Evolutionary conservation across 2,888 invertebrate species (phyloP).

Genomic region (Ptilodon capucinus): DNA sequence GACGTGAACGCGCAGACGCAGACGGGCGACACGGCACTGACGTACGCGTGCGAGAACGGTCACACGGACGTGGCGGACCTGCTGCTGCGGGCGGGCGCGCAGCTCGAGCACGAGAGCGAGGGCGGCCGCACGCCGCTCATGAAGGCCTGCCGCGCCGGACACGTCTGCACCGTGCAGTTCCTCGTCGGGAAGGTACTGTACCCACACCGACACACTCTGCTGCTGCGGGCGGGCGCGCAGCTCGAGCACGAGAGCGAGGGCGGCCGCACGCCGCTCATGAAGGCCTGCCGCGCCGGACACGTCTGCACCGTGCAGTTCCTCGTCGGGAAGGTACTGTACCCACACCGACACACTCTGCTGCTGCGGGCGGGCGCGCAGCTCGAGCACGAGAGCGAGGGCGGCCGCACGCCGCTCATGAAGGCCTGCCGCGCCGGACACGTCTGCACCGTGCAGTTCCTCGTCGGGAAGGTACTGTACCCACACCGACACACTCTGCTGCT

Average conservation of each 20-base stretch:
- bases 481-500: constrained; percentile 85
- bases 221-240: constrained; percentile 95
- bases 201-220: constrained; percentile 79
- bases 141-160: constrained; percentile 99
- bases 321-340: constrained; percentile 90
- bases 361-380: constrained; percentile 95
- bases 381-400: constrained; percentile 98
- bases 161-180: constrained; percentile 97
- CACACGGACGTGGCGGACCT: constrained; percentile 98
- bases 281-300: constrained; percentile 98
- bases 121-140: constrained; percentile 98
- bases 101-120: constrained; percentile 97
- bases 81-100: constrained; percentile 94
- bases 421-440: constrained; percentile 98
- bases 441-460: constrained; percentile 97
- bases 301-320: constrained; percentile 98
- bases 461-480: constrained; percentile 89
- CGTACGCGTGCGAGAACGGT: constrained; percentile 99
- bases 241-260: constrained; percentile 98
- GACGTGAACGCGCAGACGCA: constrained; percentile 97
- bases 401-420: constrained; percentile 99
- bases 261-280: constrained; percentile 98
- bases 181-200: constrained; percentile 91
- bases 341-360: constrained; percentile 80
- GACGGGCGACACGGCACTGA: constrained; percentile 97